These are phyloP conservation scores for Chouioia cunea DNA, from an alignment of 2,888 invertebrate species.

Conservation along the genomic window DNA sequence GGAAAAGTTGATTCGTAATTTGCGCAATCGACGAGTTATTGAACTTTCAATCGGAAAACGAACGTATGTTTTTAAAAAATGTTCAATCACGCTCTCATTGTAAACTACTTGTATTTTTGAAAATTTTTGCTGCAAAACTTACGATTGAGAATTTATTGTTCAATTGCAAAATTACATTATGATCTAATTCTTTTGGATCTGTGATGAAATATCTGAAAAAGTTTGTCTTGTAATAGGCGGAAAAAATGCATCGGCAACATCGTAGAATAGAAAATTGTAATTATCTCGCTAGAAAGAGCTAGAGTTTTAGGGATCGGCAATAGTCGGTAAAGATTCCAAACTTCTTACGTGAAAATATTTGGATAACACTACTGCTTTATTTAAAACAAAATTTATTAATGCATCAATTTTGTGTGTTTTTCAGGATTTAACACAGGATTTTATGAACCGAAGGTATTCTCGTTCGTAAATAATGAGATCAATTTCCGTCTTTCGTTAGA, in stretches of 20 bases:
- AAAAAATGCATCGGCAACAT: conserved; percentile 12
- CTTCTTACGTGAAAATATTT: background rate
- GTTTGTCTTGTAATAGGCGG: background rate
- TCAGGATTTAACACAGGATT: conserved; percentile 35
- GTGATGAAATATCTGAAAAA: too few species aligned
- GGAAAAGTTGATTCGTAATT: too few species aligned
- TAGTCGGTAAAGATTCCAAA: background rate
- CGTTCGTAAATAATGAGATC: conserved; percentile 35
- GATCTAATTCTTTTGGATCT: too few species aligned
- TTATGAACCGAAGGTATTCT: conserved; percentile 20
- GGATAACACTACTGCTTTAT: conserved; percentile 43
- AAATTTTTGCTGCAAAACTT: conserved; percentile 9
- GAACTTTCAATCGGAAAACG: too few species aligned
- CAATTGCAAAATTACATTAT: too few species aligned
- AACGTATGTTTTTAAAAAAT: conserved; percentile 14
- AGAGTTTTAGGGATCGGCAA: background rate
- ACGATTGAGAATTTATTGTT: background rate
- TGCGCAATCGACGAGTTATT: too few species aligned
- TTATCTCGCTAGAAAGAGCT: background rate
- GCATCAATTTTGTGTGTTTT: conserved; percentile 47
- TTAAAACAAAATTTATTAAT: conserved; percentile 43
- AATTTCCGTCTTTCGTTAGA: conserved; percentile 40
- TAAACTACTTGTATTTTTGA: background rate
- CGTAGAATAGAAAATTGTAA: background rate
- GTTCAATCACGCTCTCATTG: background rate